Conservation (phyloP, 2,113 vertebrate genomes). For the Terrapene triunguis region DNA sequence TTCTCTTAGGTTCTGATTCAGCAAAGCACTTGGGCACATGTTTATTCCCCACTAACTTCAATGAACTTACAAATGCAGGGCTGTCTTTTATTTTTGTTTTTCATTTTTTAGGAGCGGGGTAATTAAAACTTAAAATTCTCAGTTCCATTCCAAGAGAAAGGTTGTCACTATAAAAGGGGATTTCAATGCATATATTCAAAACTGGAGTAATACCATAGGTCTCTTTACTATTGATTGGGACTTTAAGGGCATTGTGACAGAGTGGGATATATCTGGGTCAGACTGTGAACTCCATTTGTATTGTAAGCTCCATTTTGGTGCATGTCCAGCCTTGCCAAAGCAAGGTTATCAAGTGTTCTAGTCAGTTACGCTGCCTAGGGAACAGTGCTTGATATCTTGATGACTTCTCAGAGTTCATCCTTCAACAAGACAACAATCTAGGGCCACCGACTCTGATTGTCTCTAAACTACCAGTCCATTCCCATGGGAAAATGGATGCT, state of each 20-base stretch:
- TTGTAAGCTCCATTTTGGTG: not conserved
- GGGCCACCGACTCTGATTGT: too few species aligned
- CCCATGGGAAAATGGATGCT: too few species aligned
- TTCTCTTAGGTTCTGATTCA: not conserved
- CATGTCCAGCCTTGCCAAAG: not conserved
- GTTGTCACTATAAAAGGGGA: not conserved
- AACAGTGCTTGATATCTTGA: not conserved
- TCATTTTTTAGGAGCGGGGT: not conserved
- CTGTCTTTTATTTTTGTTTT: not conserved
- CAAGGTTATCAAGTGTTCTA: not conserved
- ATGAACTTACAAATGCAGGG: not conserved
- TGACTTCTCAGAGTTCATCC: not conserved
- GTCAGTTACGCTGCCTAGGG: accelerated
- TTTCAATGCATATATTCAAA: not conserved
- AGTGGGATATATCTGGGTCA: not conserved
- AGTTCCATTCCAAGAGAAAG: not conserved
- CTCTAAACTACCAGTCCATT: too few species aligned
- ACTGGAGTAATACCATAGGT: not conserved
- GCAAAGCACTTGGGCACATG: not conserved
- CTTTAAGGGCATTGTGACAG: not conserved
- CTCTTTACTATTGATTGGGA: not conserved
- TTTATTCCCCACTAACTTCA: not conserved
- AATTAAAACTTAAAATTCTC: not conserved
- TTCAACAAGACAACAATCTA: too few species aligned
- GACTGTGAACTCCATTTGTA: not conserved